These are phyloP conservation scores for Mormyrus iriodes DNA, from an alignment of 2,113 vertebrate species.

Conservation along the genomic window DNA sequence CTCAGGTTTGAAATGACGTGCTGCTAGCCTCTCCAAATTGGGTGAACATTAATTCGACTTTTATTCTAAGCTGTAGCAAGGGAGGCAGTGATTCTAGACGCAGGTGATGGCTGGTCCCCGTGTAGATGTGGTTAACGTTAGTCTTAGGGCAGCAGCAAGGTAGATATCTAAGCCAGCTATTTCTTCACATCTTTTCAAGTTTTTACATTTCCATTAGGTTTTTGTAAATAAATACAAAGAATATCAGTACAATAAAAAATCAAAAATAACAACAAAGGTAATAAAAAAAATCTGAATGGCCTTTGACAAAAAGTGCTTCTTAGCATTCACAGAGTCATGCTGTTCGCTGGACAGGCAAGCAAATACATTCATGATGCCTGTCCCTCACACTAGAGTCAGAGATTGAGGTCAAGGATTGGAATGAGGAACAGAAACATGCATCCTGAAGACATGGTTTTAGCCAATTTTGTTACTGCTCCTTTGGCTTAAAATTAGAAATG, in stretches of 20 bases:
- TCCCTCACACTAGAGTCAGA: conserved; percentile 16
- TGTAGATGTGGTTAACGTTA: conserved; percentile 24
- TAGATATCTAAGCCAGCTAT: conserved; percentile 48
- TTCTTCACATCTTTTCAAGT: conserved; percentile 58
- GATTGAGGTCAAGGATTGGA: not conserved
- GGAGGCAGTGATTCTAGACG: not conserved
- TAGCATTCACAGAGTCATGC: conserved; percentile 64
- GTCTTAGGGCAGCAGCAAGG: conserved; percentile 41
- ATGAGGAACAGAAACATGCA: not conserved
- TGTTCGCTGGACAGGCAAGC: conserved; percentile 49
- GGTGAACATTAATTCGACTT: not conserved
- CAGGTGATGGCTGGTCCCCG: not conserved
- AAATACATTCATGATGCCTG: conserved; percentile 31
- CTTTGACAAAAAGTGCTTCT: conserved; percentile 63
- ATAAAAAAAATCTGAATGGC: conserved; percentile 57
- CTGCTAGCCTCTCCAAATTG: not conserved
- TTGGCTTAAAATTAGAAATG: not conserved
- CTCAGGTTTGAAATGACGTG: not conserved
- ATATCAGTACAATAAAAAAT: conserved; percentile 39
- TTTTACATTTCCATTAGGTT: conserved; percentile 49
- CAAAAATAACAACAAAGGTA: conserved; percentile 38
- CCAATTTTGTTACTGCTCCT: not conserved
- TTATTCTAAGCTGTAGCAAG: not conserved
- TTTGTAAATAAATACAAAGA: conserved; percentile 62
- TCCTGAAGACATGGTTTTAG: not conserved